These are phyloP conservation scores for Lanius collurio DNA, from an alignment of 2,113 vertebrate species.

Conservation along the genomic window DNA sequence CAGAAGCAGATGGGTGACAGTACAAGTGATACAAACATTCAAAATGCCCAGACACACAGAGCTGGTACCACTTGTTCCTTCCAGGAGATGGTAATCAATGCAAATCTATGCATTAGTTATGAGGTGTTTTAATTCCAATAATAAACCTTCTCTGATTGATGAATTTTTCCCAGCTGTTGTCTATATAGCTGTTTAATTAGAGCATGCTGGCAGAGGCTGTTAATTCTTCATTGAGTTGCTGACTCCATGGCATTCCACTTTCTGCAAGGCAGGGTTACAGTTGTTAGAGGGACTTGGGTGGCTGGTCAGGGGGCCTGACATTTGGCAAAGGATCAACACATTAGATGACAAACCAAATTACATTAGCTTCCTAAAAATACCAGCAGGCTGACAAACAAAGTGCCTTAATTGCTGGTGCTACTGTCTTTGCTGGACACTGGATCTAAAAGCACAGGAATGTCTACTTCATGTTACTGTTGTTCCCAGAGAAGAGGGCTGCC, in stretches of 20 bases:
- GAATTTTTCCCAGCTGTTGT: conserved; percentile 66
- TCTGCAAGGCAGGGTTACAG: conserved; percentile 13
- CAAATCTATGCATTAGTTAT: conserved; percentile 58
- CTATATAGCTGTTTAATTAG: conserved; percentile 58
- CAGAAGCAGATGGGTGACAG: not conserved
- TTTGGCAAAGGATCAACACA: not conserved
- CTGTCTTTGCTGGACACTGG: not conserved
- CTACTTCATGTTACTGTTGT: not conserved
- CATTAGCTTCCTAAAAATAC: conserved; percentile 58
- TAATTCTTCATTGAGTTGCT: conserved; percentile 29
- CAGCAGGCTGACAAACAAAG: not conserved
- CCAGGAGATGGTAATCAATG: conserved; percentile 42
- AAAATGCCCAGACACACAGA: not conserved
- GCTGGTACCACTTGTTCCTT: not conserved
- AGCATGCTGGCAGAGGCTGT: conserved; percentile 29
- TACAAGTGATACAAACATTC: not conserved
- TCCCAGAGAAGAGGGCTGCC: not conserved
- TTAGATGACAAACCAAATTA: conserved; percentile 34
- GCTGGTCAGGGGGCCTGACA: conserved; percentile 2
- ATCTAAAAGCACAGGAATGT: not conserved
- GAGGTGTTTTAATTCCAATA: conserved; percentile 66
- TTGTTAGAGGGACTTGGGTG: not conserved
- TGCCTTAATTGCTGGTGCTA: not conserved
- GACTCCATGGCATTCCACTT: not conserved
- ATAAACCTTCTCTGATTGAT: conserved; percentile 66